Conservation (phyloP, 2,797 vertebrate genomes). For the Bryconaethiops microstoma region DNA sequence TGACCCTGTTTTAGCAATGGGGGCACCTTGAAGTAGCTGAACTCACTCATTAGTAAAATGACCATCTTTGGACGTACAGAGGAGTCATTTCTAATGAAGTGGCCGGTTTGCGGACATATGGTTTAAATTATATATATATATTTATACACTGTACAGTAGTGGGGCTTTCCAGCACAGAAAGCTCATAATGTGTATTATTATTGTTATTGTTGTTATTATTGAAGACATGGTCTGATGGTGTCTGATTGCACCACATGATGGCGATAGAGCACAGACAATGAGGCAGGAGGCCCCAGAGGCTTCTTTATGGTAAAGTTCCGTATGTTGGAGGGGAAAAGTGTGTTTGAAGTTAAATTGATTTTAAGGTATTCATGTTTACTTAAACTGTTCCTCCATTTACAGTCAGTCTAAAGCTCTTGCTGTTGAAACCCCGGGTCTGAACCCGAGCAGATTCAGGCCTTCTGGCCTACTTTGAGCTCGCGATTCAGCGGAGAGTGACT, state of each 20-base stretch:
- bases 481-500: slow-evolving; percentile 22
- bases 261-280: slow-evolving; percentile 34
- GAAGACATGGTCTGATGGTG: background rate
- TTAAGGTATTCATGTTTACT: background rate
- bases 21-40: no score
- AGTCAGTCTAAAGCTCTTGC: background rate
- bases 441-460: background rate
- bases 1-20: no score
- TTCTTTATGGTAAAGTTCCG: background rate
- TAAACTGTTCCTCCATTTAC: background rate
- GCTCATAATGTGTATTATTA: no score
- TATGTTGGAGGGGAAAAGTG: background rate
- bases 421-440: background rate
- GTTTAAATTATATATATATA: no score
- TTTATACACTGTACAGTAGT: no score
- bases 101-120: no score
- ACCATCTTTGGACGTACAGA: no score
- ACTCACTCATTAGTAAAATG: no score
- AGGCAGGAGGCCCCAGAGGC: background rate
- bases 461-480: background rate
- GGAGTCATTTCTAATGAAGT: no score
- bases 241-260: slow-evolving; percentile 40
- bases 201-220: no score
- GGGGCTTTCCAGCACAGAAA: no score
- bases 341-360: background rate